These are phyloP conservation scores for Aepyceros melampus DNA, from an alignment of 2,113 vertebrate species.

Conservation along the genomic window DNA sequence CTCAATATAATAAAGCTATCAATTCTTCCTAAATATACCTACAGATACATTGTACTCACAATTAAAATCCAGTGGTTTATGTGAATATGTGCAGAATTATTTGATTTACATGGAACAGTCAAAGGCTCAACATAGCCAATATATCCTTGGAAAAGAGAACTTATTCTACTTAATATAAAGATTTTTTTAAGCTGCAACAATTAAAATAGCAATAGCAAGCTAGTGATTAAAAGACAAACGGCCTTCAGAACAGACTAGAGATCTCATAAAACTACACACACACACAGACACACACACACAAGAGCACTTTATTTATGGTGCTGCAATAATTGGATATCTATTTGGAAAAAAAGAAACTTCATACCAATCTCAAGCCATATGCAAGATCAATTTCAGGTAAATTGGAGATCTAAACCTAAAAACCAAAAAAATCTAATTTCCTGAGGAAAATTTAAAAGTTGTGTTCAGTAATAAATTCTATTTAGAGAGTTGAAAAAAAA, in stretches of 20 bases:
- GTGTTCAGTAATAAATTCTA: not conserved
- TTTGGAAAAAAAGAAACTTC: not conserved
- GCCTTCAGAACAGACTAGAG: not conserved
- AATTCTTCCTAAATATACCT: not conserved
- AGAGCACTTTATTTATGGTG: not conserved
- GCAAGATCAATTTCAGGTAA: not conserved
- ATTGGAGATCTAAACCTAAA: not conserved
- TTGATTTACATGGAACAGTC: not conserved
- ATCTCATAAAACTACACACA: not conserved
- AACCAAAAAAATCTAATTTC: not conserved
- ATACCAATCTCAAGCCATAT: not conserved
- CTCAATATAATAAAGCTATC: not conserved
- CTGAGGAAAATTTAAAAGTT: not conserved
- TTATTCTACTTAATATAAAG: not conserved
- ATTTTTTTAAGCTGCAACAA: not conserved
- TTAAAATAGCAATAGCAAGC: not conserved
- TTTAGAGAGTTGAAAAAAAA: not conserved
- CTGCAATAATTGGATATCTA: not conserved
- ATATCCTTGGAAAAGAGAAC: not conserved
- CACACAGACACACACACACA: no score
- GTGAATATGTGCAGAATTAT: not conserved
- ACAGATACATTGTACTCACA: not conserved
- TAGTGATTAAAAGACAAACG: not conserved
- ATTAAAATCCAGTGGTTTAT: not conserved
- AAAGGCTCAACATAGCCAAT: not conserved